These are phyloP conservation scores for Grammomys dolichurus DNA, from an alignment of 2,113 vertebrate species.

Conservation along the genomic window DNA sequence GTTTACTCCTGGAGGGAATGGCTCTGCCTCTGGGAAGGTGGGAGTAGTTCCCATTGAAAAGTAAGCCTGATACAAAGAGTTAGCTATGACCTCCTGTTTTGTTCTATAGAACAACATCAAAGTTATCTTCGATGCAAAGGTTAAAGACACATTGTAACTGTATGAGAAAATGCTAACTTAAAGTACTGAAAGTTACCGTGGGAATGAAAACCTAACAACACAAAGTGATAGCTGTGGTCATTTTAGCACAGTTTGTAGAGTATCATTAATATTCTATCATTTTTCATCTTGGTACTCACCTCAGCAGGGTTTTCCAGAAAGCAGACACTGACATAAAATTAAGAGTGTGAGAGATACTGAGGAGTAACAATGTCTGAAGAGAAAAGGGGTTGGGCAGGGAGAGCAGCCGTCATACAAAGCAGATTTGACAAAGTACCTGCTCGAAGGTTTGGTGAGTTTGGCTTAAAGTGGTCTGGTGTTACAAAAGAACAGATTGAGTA, in stretches of 20 bases:
- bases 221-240: background rate
- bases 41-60: background rate
- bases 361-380: background rate
- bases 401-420: background rate
- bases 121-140: slow-evolving; percentile 25
- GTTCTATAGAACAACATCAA: background rate
- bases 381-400: background rate
- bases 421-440: background rate
- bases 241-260: slow-evolving; percentile 24
- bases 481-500: background rate
- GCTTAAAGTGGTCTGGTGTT: background rate
- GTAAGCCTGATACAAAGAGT: background rate
- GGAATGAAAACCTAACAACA: background rate
- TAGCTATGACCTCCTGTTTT: background rate
- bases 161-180: slow-evolving; percentile 23
- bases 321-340: background rate
- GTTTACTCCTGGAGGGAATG: background rate
- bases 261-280: background rate
- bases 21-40: background rate
- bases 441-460: background rate
- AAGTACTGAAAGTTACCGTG: background rate
- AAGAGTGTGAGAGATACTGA: background rate
- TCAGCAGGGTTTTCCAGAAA: slow-evolving; percentile 23
- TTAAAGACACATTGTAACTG: background rate
- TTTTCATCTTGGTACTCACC: slow-evolving; percentile 11